Evolutionary conservation across 2,888 invertebrate species (phyloP).

Genomic region (Diadromus collaris): DNA sequence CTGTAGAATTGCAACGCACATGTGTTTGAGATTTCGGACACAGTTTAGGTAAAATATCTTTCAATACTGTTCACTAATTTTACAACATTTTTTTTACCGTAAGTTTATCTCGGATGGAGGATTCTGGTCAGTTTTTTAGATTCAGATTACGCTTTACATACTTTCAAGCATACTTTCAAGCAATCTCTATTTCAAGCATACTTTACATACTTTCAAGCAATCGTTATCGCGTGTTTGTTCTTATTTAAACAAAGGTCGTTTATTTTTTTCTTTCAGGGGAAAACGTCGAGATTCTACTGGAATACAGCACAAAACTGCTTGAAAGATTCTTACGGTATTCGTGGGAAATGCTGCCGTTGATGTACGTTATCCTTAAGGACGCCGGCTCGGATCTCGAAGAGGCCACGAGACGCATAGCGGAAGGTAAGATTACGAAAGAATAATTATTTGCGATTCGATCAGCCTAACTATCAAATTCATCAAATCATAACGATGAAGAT

Average conservation of each 20-base stretch:
- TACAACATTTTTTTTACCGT: too few species aligned
- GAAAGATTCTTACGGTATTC: constrained; percentile 85
- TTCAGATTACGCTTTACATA: too few species aligned
- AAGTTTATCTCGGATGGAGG: too few species aligned
- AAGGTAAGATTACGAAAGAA: constrained; percentile 82
- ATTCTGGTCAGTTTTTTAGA: too few species aligned
- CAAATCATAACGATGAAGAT: not conserved
- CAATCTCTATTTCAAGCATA: too few species aligned
- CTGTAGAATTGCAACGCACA: too few species aligned
- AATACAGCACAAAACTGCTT: constrained; percentile 85
- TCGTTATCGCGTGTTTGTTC: not conserved
- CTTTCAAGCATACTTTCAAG: too few species aligned
- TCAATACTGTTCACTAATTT: too few species aligned
- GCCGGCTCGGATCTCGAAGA: constrained; percentile 88
- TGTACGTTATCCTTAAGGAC: constrained; percentile 90
- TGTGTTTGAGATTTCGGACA: too few species aligned
- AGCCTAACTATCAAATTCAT: not conserved
- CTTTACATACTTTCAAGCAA: not conserved
- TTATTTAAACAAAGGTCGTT: not conserved
- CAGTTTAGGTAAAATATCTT: too few species aligned
- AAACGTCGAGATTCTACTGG: constrained; percentile 83
- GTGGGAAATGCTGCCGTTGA: constrained; percentile 90
- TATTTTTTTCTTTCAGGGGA: constrained; percentile 78
- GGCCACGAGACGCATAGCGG: constrained; percentile 88
- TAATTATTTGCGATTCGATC: too few species aligned